Percentiles rank a stretch among this genome's conserved stretches.
These are phyloP conservation scores for Microcebus jonahi DNA, from an alignment of 2,113 vertebrate species.

Conservation along the genomic window DNA sequence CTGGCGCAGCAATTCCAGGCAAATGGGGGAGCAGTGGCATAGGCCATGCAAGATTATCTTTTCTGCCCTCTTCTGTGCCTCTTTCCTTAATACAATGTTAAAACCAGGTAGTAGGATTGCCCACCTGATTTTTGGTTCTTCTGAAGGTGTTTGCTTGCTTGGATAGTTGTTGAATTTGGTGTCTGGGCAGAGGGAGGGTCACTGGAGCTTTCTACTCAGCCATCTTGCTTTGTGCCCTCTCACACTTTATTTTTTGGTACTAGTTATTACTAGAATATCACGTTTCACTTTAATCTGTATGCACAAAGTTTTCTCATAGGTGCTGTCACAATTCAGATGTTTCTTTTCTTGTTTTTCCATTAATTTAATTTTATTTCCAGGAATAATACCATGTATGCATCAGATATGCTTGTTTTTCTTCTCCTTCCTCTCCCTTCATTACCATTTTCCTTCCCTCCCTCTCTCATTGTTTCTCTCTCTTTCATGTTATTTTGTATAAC, in stretches of 20 bases:
- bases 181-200: no score
- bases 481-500: not conserved
- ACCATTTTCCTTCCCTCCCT: not conserved
- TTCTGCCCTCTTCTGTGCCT: no score
- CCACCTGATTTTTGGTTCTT: no score
- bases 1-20: no score
- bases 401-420: not conserved
- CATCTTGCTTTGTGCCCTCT: not conserved
- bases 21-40: no score
- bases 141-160: no score
- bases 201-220: no score
- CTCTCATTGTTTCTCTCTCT: not conserved
- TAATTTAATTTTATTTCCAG: not conserved
- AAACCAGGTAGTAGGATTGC: no score
- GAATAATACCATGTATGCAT: not conserved
- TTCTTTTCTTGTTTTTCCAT: not conserved
- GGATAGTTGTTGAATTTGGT: no score
- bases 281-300: not conserved
- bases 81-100: no score
- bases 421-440: not conserved
- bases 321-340: not conserved
- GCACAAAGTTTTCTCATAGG: not conserved
- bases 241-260: not conserved
- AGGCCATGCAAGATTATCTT: no score
- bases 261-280: not conserved